A percentile compares a stretch with the other conserved stretches of the same genome.
phyloP scores from a whole-genome alignment of 2,113 vertebrate species.

The Phoxinus phoxinus region DNA sequence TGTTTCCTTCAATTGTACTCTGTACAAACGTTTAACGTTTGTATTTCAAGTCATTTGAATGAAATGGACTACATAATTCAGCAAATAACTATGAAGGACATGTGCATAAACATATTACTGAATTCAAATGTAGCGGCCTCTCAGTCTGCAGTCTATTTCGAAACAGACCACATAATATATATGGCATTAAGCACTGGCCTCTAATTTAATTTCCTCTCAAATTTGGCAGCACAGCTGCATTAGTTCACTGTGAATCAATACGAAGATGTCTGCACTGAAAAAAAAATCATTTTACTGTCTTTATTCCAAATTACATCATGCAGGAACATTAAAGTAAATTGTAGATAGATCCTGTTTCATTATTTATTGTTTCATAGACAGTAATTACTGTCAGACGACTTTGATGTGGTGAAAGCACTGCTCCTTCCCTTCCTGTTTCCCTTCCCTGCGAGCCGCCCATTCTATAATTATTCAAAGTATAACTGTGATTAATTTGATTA shows the following conservation, averaged over 20 bases:
- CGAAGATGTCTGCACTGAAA: conserved; percentile 11
- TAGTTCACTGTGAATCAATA: conserved; percentile 30
- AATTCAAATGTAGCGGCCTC: neutral
- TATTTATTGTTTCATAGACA: conserved; percentile 46
- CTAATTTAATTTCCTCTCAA: conserved; percentile 40
- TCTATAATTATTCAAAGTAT: conserved; percentile 32
- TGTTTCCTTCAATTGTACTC: neutral
- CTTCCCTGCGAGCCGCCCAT: neutral
- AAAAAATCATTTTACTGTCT: conserved; percentile 18
- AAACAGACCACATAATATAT: conserved; percentile 23
- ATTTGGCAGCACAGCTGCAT: conserved; percentile 31
- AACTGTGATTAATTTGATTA: conserved; percentile 32
- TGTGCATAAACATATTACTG: neutral
- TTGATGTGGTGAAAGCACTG: conserved; percentile 26
- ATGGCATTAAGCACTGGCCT: conserved; percentile 25
- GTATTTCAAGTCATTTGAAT: neutral
- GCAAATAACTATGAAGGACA: neutral
- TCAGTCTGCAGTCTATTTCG: neutral
- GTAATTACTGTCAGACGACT: conserved; percentile 33
- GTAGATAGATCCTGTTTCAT: conserved; percentile 28
- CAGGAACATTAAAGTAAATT: conserved; percentile 27
- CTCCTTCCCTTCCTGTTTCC: conserved; percentile 36
- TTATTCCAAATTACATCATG: conserved; percentile 21
- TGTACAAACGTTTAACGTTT: neutral
- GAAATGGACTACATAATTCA: conserved; percentile 7